Percentiles rank a stretch among this genome's conserved stretches.
Conservation (phyloP, 2,797 vertebrate genomes). For the Micropoecilia bifurca region DNA sequence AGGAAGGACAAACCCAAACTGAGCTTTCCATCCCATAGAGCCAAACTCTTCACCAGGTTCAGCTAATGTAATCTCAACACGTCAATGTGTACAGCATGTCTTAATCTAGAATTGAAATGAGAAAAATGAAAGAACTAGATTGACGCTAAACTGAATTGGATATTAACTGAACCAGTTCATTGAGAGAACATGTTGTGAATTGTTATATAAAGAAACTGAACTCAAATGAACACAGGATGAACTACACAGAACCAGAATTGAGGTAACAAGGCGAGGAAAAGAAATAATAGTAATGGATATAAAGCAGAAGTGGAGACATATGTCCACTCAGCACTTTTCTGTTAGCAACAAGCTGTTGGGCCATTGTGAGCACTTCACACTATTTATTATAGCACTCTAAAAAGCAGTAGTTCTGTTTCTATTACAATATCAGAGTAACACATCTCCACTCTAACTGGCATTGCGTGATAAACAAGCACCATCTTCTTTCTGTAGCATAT, state of each 20-base stretch:
- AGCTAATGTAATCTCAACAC: neutral
- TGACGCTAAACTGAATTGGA: neutral
- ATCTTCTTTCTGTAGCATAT: neutral
- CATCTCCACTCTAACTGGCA: neutral
- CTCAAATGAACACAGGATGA: neutral
- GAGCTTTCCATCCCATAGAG: neutral
- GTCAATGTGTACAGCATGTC: neutral
- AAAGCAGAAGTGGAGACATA: neutral
- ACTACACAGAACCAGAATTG: neutral
- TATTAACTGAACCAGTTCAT: neutral
- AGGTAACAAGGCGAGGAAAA: neutral
- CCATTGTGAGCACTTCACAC: neutral
- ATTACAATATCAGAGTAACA: neutral
- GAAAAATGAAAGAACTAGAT: neutral
- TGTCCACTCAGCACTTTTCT: conserved; percentile 3
- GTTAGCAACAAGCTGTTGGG: neutral
- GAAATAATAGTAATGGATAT: neutral
- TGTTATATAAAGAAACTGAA: neutral
- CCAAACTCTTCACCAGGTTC: neutral
- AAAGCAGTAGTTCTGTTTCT: neutral
- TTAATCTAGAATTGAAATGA: neutral
- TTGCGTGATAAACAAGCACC: neutral
- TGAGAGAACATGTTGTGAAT: neutral
- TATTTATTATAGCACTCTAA: neutral
- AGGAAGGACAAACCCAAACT: neutral